Evolutionary conservation across 2,888 invertebrate species (phyloP).

Genomic region (Amphimallon solstitiale): DNA sequence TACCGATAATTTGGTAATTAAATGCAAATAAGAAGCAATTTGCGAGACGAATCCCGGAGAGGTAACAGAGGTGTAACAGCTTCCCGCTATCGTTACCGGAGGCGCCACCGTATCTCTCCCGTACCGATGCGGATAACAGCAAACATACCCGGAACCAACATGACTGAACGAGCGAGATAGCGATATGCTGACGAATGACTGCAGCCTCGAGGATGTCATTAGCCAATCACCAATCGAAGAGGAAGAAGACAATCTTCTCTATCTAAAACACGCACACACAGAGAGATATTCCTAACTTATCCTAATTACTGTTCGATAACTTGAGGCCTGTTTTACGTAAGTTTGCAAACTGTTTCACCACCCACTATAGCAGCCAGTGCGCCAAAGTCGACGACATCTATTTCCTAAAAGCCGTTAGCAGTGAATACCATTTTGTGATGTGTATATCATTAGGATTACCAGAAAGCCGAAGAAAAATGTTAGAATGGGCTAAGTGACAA

Average conservation of each 20-base stretch:
- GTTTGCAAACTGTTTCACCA: slow-evolving; percentile 7
- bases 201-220: slow-evolving; percentile 7
- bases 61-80: slow-evolving; percentile 1
- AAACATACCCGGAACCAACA: background rate
- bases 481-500: no score
- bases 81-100: background rate
- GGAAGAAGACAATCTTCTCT: background rate
- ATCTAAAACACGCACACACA: background rate
- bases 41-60: slow-evolving; percentile 17
- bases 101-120: background rate
- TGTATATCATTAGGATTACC: no score
- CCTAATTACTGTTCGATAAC: slow-evolving; percentile 28
- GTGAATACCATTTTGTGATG: no score
- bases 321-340: slow-evolving; percentile 9
- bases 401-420: background rate
- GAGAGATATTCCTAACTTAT: slow-evolving; percentile 12
- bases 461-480: no score
- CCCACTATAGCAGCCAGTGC: background rate
- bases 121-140: background rate
- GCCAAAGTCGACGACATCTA: background rate
- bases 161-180: background rate
- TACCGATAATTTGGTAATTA: slow-evolving; percentile 32
- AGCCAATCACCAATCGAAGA: slow-evolving; percentile 16
- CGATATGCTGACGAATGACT: slow-evolving; percentile 13
- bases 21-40: slow-evolving; percentile 28